These are phyloP conservation scores for Hemibagrus guttatus DNA, from an alignment of 2,797 vertebrate genomes.

Conservation along the genomic window DNA sequence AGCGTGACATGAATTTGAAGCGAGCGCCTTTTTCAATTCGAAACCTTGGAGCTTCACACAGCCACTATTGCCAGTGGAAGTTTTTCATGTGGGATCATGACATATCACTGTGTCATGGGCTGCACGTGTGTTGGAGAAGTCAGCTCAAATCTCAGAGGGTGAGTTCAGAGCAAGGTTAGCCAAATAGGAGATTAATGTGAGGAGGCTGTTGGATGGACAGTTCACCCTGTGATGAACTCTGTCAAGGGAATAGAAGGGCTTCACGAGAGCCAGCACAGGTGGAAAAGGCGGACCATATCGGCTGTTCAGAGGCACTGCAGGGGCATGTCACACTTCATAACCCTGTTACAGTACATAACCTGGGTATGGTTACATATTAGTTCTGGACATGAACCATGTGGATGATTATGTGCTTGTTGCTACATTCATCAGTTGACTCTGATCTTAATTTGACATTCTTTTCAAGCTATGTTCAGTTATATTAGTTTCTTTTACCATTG, in stretches of 20 bases:
- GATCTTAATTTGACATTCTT: slow-evolving; percentile 3
- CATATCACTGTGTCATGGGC: slow-evolving; percentile 64
- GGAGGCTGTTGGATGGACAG: slow-evolving; percentile 78
- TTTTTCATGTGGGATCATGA: slow-evolving; percentile 61
- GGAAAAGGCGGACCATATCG: slow-evolving; percentile 59
- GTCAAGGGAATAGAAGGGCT: slow-evolving; percentile 79
- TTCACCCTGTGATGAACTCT: slow-evolving; percentile 83
- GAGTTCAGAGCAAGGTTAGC: slow-evolving; percentile 90
- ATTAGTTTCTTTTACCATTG: background rate
- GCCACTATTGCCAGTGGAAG: slow-evolving; percentile 43
- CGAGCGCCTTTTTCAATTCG: background rate
- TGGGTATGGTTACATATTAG: background rate
- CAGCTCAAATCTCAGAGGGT: slow-evolving; percentile 76
- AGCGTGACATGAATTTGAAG: background rate
- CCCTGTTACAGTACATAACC: slow-evolving; percentile 6
- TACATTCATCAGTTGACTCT: background rate
- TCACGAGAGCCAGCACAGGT: slow-evolving; percentile 75
- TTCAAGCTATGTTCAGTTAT: background rate
- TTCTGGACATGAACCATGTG: background rate
- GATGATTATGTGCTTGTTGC: background rate
- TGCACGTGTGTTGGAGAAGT: slow-evolving; percentile 74
- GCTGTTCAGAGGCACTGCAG: slow-evolving; percentile 25
- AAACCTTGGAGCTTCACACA: slow-evolving; percentile 28
- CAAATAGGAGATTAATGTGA: slow-evolving; percentile 88
- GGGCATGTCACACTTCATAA: slow-evolving; percentile 19